Conservation (phyloP, 2,888 invertebrate species). For the Eupithecia exiguata region DNA sequence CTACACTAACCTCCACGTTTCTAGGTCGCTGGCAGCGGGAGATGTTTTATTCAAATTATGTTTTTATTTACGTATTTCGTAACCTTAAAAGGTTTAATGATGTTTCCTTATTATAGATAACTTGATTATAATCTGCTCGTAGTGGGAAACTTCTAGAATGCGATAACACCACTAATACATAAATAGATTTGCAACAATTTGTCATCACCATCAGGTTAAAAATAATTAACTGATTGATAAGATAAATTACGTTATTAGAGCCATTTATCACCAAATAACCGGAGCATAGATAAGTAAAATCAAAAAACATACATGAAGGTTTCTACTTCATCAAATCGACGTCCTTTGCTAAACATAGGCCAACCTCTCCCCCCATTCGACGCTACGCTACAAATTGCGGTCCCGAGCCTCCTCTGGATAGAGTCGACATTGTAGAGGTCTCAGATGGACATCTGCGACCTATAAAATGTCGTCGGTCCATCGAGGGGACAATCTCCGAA, state of each 20-base stretch:
- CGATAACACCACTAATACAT: neutral
- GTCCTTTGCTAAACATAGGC: too few relatives aligned
- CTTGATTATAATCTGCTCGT: neutral
- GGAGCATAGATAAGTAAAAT: too few relatives aligned
- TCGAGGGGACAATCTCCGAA: neutral
- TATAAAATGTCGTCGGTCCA: neutral
- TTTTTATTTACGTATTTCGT: constrained; percentile 21
- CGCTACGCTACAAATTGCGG: too few relatives aligned
- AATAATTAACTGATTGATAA: neutral
- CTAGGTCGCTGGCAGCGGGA: constrained; percentile 46
- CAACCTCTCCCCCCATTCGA: too few relatives aligned
- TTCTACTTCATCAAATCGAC: neutral
- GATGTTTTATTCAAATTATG: constrained; percentile 51
- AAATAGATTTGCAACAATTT: neutral
- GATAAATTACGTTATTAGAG: neutral
- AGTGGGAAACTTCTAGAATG: neutral
- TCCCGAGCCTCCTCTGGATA: too few relatives aligned
- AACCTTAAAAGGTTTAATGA: neutral
- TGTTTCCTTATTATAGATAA: constrained; percentile 19
- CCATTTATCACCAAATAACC: neutral
- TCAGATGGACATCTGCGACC: too few relatives aligned
- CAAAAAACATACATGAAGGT: too few relatives aligned
- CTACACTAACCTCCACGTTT: constrained; percentile 46
- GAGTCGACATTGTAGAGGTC: too few relatives aligned
- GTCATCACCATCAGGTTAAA: neutral